Evolutionary conservation across 30 jellyfish, hydroid and myxozoan species (phyloP), one percentile per base, ranked within the genome.

Genomic region (Rhopilema esculentum): DNA sequence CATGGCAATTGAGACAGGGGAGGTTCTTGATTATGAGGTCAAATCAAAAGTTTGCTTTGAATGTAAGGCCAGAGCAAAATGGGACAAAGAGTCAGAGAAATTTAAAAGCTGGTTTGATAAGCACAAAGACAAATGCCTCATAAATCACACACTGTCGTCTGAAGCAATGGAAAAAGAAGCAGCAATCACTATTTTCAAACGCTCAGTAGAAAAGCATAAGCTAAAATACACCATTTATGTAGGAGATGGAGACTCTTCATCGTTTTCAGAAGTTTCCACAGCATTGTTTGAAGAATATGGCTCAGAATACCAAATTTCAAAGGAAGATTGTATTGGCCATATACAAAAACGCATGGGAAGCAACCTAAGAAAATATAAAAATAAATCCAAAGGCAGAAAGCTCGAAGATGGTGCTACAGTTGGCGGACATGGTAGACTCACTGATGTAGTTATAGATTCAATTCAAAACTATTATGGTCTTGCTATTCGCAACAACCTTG

Each of bases 261-360:
- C 88, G 15, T 85, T 85, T 71, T 79, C 64, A 1, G 83, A 85
- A 33, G 93, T 85, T 15, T 69, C 61, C 27, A 69, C 50, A 7
- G 93, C 88, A 20, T 30, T 61, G 40, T 52, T 32, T 0, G 61
- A 51, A 8, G 83, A 71, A 57, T 85, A 33, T 85, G 88, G 88
- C 16, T 66, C 72, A 26, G 81, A 66, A 20, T 85, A 73, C 63
- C 66, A 1, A 0, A 72, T 85, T 33, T 8, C 53, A 0, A 85
- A 85, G 69, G 93, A 85, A 49, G 93, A 85, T 1, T 85, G 93
- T 71, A 49, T 85, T 0, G 93, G 93, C 49, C 88, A 85, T 74
- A 75, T 85, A 0, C 71, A 85, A 52, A 85, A 84, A 33, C 23
- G 93, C n/a, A 70, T 84, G 82, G 88, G 93, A 4, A 83, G 82